Conservation (phyloP, 2,888 invertebrate species). For the Thymelicus sylvestris region DNA sequence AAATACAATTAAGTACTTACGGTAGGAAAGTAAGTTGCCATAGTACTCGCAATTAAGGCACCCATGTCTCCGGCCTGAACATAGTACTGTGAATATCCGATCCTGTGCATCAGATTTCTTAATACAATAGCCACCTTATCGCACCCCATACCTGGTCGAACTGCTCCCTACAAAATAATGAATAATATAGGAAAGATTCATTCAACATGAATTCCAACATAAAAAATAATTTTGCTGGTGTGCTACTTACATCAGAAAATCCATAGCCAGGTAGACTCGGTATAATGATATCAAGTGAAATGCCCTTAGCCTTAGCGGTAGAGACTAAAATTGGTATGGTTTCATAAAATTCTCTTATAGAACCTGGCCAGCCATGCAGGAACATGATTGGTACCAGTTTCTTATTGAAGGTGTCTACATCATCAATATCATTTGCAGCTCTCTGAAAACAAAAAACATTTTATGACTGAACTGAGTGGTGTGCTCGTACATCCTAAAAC, state of each 20-base stretch:
- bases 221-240: no score
- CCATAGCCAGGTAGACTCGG: constrained; percentile 54
- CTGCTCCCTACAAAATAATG: constrained; percentile 62
- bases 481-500: no score
- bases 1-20: background rate
- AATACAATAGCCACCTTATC: constrained; percentile 85
- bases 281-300: constrained; percentile 70
- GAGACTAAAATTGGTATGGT: constrained; percentile 85
- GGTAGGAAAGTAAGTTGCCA: constrained; percentile 87
- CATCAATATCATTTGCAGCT: constrained; percentile 42
- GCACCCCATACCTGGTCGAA: constrained; percentile 84
- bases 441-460: no score
- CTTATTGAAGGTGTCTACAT: background rate
- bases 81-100: constrained; percentile 87
- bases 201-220: no score
- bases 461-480: no score
- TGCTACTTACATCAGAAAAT: constrained; percentile 50
- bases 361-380: constrained; percentile 92
- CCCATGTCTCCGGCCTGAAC: constrained; percentile 92
- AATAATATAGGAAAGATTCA: background rate
- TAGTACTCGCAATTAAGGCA: constrained; percentile 79
- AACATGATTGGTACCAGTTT: constrained; percentile 85
- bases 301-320: constrained; percentile 66
- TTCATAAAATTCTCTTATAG: constrained; percentile 88
- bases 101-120: constrained; percentile 87